phyloP scores from a whole-genome alignment of 2,797 vertebrate species.

The Gymnothorax reevesii region DNA sequence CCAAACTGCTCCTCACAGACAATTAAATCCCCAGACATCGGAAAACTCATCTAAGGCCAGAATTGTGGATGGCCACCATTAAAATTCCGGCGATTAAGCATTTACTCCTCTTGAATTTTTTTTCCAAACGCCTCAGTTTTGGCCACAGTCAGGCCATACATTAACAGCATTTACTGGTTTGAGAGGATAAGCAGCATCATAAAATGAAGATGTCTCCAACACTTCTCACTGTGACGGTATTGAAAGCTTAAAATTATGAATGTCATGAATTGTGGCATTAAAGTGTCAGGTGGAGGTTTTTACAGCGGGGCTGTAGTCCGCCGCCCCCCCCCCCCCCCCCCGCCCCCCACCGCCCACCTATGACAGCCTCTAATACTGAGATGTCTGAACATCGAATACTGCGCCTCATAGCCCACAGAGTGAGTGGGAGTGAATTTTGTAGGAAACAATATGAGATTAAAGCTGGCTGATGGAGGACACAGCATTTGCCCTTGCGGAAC shows the following conservation, averaged over 20 bases:
- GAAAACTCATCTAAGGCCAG: neutral
- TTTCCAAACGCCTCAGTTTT: neutral
- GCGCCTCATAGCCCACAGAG: conserved; percentile 56
- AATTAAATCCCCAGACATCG: neutral
- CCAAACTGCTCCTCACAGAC: neutral
- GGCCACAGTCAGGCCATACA: neutral
- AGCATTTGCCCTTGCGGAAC: conserved; percentile 60
- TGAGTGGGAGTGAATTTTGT: conserved; percentile 55
- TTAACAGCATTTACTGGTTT: conserved; percentile 39
- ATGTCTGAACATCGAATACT: conserved; percentile 53
- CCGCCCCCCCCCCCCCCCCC: neutral
- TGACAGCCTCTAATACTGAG: neutral
- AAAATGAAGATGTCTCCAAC: conserved; percentile 21
- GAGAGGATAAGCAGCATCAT: conserved; percentile 21
- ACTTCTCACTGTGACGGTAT: conserved; percentile 46
- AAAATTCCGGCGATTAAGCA: conserved; percentile 19
- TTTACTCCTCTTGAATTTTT: conserved; percentile 22
- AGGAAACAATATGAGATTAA: conserved; percentile 66
- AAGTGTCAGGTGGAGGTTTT: conserved; percentile 57
- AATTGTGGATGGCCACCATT: neutral
- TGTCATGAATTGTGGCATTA: conserved; percentile 65
- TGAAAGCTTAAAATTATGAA: conserved; percentile 53
- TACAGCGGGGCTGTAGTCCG: conserved; percentile 48
- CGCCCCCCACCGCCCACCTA: neutral
- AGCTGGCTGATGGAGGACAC: conserved; percentile 63